phyloP scores from a whole-genome alignment of 2,113 vertebrate genomes.

The Pagrus major region DNA sequence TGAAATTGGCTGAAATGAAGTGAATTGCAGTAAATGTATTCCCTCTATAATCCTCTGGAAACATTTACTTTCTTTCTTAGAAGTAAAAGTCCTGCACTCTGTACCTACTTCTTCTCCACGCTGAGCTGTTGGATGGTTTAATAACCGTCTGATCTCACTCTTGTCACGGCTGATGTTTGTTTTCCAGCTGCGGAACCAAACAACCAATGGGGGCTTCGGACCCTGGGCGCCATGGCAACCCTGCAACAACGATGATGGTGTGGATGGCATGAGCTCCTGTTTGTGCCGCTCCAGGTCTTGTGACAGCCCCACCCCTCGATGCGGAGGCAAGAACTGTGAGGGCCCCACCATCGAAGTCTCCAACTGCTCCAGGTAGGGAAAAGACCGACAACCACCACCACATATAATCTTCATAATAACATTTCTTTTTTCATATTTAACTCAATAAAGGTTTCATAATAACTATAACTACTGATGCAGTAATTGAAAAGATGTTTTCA shows the following conservation, averaged over 20 bases:
- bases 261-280: slow-evolving; percentile 91
- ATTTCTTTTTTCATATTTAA: background rate
- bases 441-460: too few relatives aligned
- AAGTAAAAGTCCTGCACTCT: background rate
- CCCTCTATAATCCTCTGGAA: slow-evolving; percentile 8
- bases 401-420: background rate
- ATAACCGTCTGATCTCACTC: background rate
- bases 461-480: too few relatives aligned
- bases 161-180: background rate
- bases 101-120: background rate
- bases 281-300: slow-evolving; percentile 93
- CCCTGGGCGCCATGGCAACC: slow-evolving; percentile 94
- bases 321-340: slow-evolving; percentile 90
- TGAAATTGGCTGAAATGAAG: slow-evolving; percentile 2
- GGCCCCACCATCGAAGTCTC: slow-evolving; percentile 93
- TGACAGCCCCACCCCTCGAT: slow-evolving; percentile 91
- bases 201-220: slow-evolving; percentile 89
- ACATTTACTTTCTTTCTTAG: background rate
- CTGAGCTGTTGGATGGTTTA: background rate
- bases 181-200: slow-evolving; percentile 92
- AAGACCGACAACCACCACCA: background rate
- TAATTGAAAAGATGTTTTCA: background rate
- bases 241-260: slow-evolving; percentile 92
- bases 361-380: slow-evolving; percentile 94
- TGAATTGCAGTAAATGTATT: slow-evolving; percentile 13